Evolutionary conservation across 2,888 invertebrate genomes (phyloP), one percentile per base, ranked within the genome.

Genomic region (Dysmachus trigonus): DNA sequence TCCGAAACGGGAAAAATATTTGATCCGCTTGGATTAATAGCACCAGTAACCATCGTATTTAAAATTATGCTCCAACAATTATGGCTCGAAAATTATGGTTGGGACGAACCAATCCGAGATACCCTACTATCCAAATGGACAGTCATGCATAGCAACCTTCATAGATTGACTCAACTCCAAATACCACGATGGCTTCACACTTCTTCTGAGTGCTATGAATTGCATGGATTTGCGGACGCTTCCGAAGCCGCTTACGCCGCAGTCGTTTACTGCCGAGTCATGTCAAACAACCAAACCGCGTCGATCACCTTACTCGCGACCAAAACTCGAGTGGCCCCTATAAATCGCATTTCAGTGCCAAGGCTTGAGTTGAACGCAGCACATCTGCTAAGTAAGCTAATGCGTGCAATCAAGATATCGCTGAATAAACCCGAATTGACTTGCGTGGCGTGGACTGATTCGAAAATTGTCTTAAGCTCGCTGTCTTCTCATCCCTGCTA

Each of bases 381-480:
- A 5, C 4, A 2, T 1, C 22, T 82, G n/a, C 7, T 82, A 13
- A 35, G n/a, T 3, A 82, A 53, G 15, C 31, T 82, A 22, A 27
- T 71, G 10, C 15, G 6, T 0, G 15, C 62, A 0, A 53, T 82
- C 4, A 82, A 62, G 35, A 33, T 2, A 15, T 35, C 82, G 5
- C 7, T 79, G 22, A n/a, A 35, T 18, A n/a, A 10, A n/a, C 31
- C 53, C n/a, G 27, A 72, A 7, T 3, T 72, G 3, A 47, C 4
- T 1, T 47, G 71, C 7, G n/a, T 83, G 22, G 83, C 62, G 1
- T 83, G 83, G 83, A 85, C 74, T 30, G 74, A 85, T 13, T 85
- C 85, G 2, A 41, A 7, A 1, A 31, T 76, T 5, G 74, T 85
- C 7, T 41, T 85, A 13, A 1, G 7, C 5, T 85, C 74, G 85